Evolutionary conservation across 1,140 invertebrate genomes (phyloP).

Genomic region (Trialeurodes vaporariorum): DNA sequence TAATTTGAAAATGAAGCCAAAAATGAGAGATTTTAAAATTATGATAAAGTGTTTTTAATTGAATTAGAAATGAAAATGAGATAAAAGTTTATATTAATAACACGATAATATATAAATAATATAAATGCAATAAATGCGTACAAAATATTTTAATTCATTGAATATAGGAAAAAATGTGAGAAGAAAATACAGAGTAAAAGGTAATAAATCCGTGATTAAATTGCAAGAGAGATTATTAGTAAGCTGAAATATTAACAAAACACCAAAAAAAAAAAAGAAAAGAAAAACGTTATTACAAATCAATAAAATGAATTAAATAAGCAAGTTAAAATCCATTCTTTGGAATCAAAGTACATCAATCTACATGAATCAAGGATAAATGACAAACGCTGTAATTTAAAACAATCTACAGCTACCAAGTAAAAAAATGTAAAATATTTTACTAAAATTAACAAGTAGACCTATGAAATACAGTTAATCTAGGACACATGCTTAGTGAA

Average conservation of each 20-base stretch:
- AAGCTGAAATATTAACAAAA: not conserved
- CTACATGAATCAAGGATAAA: not conserved
- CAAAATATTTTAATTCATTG: not conserved
- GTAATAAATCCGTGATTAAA: not conserved
- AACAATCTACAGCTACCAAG: not conserved
- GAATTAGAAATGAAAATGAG: not conserved
- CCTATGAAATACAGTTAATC: no score
- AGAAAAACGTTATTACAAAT: not conserved
- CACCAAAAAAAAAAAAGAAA: not conserved
- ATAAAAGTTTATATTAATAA: not conserved
- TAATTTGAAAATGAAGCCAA: not conserved
- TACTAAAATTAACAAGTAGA: not conserved
- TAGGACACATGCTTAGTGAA: no score
- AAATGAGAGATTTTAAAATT: not conserved
- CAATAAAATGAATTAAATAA: not conserved
- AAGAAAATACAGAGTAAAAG: not conserved
- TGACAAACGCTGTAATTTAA: not conserved
- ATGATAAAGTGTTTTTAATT: not conserved
- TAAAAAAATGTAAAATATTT: not conserved
- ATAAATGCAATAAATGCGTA: not conserved
- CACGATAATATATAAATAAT: not conserved
- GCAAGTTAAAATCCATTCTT: not conserved
- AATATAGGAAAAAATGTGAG: not conserved
- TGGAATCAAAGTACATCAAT: not conserved
- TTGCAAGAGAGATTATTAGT: no score